These are phyloP conservation scores for Streblospio benedicti DNA, from an alignment of 1,140 invertebrate genomes.

Conservation along the genomic window DNA sequence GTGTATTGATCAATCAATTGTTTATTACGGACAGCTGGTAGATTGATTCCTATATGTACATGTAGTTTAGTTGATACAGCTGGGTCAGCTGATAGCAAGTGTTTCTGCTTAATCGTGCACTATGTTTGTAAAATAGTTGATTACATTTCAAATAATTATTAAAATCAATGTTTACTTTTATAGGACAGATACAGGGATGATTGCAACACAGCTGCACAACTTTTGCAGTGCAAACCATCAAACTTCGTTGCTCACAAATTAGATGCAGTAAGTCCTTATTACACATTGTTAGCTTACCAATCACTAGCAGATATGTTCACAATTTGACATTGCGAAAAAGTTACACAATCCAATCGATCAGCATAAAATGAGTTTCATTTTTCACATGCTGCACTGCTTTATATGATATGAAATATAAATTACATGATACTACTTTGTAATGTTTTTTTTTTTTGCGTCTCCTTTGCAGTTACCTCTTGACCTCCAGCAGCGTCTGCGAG, in stretches of 20 bases:
- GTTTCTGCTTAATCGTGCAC: not conserved
- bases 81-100: not conserved
- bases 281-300: no score
- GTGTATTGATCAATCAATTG: no score
- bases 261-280: conserved; percentile 80
- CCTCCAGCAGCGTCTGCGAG: conserved; percentile 72
- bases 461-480: conserved; percentile 72
- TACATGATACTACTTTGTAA: conserved; percentile 6
- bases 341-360: no score
- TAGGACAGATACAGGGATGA: conserved; percentile 89
- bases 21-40: conserved; percentile 16
- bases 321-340: no score
- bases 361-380: no score
- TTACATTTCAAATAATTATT: not conserved
- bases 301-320: no score
- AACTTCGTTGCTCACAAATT: conserved; percentile 88
- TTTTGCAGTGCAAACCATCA: conserved; percentile 87
- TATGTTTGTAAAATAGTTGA: not conserved
- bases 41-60: not conserved
- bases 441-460: conserved; percentile 1
- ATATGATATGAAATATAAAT: conserved; percentile 13
- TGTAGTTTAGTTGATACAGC: not conserved
- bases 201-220: conserved; percentile 84
- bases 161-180: no score
- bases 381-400: no score